Conservation (phyloP, 1,140 invertebrate species). For the Drosophila parabipectinata region DNA sequence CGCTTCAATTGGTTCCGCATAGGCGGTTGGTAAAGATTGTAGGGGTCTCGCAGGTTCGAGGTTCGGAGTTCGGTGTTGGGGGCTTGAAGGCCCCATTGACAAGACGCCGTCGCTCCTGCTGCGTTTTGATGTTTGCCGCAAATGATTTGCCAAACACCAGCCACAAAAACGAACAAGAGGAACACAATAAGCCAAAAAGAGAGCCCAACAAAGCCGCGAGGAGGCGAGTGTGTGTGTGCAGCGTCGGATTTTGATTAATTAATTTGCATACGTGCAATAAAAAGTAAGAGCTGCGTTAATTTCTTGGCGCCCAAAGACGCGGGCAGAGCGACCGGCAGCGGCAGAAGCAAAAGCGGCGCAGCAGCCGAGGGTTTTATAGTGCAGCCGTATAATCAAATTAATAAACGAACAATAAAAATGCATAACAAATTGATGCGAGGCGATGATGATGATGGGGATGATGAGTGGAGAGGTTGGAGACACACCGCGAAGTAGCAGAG, state of each 20-base stretch:
- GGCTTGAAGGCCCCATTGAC: slow-evolving; percentile 25
- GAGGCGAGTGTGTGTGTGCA: slow-evolving; percentile 30
- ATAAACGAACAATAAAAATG: slow-evolving; percentile 81
- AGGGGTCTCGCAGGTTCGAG: background rate
- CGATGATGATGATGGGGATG: slow-evolving; percentile 19
- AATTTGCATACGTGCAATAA: slow-evolving; percentile 76
- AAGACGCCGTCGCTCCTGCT: slow-evolving; percentile 54
- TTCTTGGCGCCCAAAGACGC: slow-evolving; percentile 40
- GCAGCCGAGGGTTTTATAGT: slow-evolving; percentile 53
- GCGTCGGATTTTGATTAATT: slow-evolving; percentile 76
- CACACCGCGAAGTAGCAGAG: slow-evolving; percentile 14
- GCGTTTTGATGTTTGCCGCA: slow-evolving; percentile 74
- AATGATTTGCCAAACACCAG: slow-evolving; percentile 66
- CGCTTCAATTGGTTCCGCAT: slow-evolving; percentile 35
- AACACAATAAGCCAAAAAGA: background rate
- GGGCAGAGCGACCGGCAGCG: background rate
- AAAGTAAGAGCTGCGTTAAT: slow-evolving; percentile 71
- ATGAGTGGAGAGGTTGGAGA: slow-evolving; percentile 30
- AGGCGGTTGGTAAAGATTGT: background rate
- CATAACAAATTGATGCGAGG: slow-evolving; percentile 76
- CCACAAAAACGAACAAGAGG: slow-evolving; percentile 24
- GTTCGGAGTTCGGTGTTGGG: background rate
- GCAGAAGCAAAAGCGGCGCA: slow-evolving; percentile 3
- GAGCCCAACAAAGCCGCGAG: slow-evolving; percentile 3
- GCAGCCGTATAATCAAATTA: slow-evolving; percentile 78